These are phyloP conservation scores for Megaustenia siamemsis DNA, from an alignment of 2,888 invertebrate genomes.

Conservation along the genomic window DNA sequence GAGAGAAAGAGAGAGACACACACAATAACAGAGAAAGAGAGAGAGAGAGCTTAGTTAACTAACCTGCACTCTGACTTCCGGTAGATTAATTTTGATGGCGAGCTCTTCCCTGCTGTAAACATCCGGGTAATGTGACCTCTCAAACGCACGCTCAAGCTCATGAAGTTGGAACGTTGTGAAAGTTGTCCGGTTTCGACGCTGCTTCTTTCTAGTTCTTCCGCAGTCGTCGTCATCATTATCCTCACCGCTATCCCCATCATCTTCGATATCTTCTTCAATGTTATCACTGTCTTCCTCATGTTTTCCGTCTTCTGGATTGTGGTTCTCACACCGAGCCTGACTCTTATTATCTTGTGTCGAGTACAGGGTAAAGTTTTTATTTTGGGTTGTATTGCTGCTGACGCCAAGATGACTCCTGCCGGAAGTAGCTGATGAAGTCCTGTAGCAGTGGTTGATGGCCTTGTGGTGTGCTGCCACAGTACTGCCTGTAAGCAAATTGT, in stretches of 20 bases:
- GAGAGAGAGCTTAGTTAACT: no score
- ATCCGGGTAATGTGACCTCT: slow-evolving; percentile 98
- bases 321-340: background rate
- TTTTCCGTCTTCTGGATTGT: background rate
- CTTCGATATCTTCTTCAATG: background rate
- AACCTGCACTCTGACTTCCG: slow-evolving; percentile 99
- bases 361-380: background rate
- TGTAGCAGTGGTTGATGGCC: background rate
- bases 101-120: slow-evolving; percentile 98
- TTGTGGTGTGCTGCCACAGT: background rate
- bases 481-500: background rate
- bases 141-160: slow-evolving; percentile 92
- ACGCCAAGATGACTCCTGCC: background rate
- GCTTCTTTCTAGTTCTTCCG: slow-evolving; percentile 86
- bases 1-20: no score
- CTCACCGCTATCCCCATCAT: slow-evolving; percentile 12
- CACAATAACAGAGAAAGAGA: no score
- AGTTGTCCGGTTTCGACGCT: slow-evolving; percentile 96
- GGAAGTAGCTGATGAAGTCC: background rate
- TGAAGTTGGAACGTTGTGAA: slow-evolving; percentile 99
- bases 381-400: background rate
- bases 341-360: background rate
- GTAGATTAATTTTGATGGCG: slow-evolving; percentile 97
- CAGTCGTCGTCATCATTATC: background rate
- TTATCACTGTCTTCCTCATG: background rate